These are phyloP conservation scores for Oncopodura yosiiana DNA, from an alignment of 1,140 invertebrate genomes.

Conservation along the genomic window DNA sequence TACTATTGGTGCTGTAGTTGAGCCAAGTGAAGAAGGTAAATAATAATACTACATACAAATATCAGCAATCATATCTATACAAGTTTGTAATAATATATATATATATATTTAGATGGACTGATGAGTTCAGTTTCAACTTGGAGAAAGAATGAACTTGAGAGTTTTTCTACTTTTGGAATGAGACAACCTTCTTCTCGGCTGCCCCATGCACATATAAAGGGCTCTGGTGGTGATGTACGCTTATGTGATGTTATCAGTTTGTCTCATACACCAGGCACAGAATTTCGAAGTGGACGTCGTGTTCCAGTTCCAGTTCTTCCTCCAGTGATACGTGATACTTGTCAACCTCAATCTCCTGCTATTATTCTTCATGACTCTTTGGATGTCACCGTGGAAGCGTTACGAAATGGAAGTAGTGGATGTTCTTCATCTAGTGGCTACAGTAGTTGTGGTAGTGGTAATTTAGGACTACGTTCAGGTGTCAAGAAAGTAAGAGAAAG, in stretches of 20 bases:
- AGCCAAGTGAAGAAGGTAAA: slow-evolving; percentile 30
- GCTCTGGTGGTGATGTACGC: no score
- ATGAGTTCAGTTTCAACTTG: no score
- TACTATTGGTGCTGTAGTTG: slow-evolving; percentile 5
- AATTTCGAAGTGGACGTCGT: slow-evolving; percentile 14
- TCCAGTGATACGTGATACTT: no score
- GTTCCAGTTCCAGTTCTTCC: slow-evolving; percentile 22
- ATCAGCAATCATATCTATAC: no score
- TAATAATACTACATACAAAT: no score
- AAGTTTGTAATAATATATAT: no score
- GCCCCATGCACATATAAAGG: slow-evolving; percentile 15
- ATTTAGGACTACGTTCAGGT: neutral
- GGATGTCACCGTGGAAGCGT: slow-evolving; percentile 2
- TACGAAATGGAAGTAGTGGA: slow-evolving; percentile 18
- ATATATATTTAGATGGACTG: no score
- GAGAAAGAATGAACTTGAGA: slow-evolving; percentile 23
- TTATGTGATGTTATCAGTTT: slow-evolving; percentile 26
- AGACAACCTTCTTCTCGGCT: slow-evolving; percentile 22
- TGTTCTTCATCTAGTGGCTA: slow-evolving; percentile 26
- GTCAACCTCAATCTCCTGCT: no score
- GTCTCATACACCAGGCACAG: slow-evolving; percentile 19
- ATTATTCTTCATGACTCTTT: no score
- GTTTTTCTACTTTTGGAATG: slow-evolving; percentile 31
- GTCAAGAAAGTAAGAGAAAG: slow-evolving; percentile 4
- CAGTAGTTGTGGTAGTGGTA: slow-evolving; percentile 13